A percentile compares a stretch with the other conserved stretches of the same genome.
Evolutionary conservation across 2,888 invertebrate genomes (phyloP).

Genomic region (Cenopis cana): DNA sequence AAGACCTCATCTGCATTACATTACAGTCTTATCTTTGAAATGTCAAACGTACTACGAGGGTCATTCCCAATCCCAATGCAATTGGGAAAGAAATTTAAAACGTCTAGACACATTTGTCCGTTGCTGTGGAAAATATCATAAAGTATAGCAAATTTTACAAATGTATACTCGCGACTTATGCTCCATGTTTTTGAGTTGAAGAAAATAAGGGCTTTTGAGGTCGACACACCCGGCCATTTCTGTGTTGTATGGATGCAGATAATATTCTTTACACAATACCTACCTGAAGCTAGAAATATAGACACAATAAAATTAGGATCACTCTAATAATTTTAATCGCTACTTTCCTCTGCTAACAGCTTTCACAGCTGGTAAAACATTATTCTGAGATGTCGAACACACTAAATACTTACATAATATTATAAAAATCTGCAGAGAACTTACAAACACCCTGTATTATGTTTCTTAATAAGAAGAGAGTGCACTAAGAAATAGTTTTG

Average conservation of each 20-base stretch:
- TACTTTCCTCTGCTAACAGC: no score
- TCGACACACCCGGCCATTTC: constrained; percentile 1
- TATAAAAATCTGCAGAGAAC: not conserved
- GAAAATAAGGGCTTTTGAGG: constrained; percentile 12
- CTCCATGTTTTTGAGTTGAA: constrained; percentile 23
- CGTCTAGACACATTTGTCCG: constrained; percentile 52
- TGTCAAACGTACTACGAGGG: constrained; percentile 14
- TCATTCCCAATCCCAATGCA: constrained; percentile 25
- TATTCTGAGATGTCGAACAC: no score
- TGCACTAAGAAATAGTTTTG: not conserved
- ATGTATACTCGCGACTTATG: constrained; percentile 11
- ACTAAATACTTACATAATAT: no score
- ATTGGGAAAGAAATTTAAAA: constrained; percentile 51
- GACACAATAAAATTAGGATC: no score
- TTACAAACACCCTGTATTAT: not conserved
- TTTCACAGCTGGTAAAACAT: no score
- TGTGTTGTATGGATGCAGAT: not conserved
- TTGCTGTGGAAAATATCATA: constrained; percentile 18
- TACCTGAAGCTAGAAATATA: no score
- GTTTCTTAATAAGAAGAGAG: not conserved
- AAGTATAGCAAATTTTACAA: constrained; percentile 30
- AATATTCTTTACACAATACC: not conserved
- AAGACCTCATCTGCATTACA: constrained; percentile 26
- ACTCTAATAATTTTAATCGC: no score
- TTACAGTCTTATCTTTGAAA: constrained; percentile 26